phyloP scores from a whole-genome alignment of 2,113 vertebrate genomes.

The Cyanistes caeruleus region DNA sequence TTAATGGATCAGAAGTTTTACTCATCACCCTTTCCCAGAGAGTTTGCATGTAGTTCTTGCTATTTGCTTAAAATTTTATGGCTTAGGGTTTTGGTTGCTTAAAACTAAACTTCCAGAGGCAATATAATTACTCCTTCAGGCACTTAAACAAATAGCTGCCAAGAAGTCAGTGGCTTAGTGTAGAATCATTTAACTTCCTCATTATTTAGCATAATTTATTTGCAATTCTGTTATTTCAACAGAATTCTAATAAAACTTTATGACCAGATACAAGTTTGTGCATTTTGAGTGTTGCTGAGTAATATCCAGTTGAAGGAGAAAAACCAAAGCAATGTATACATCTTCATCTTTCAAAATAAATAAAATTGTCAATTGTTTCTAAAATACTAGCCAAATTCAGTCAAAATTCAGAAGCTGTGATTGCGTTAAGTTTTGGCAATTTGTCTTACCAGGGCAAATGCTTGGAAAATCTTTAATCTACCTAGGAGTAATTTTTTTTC shows the following conservation, averaged over 20 bases:
- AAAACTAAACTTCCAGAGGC: not conserved
- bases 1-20: not conserved
- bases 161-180: not conserved
- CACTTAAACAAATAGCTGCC: constrained; percentile 33
- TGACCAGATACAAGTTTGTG: not conserved
- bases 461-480: not conserved
- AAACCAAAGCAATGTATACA: not conserved
- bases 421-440: not conserved
- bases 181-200: constrained; percentile 29
- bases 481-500: not conserved
- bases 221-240: constrained; percentile 35
- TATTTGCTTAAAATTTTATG: not conserved
- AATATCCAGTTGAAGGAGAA: not conserved
- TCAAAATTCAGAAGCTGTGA: not conserved
- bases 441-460: not conserved
- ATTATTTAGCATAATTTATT: constrained; percentile 50
- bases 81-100: not conserved
- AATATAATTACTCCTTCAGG: constrained; percentile 7
- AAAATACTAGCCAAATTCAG: not conserved
- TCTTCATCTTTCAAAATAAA: not conserved
- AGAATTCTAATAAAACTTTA: constrained; percentile 42
- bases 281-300: not conserved
- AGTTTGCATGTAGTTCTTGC: not conserved
- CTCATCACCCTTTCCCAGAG: not conserved
- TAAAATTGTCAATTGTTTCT: not conserved